Evolutionary conservation across 2,113 vertebrate species (phyloP).

Genomic region (Dendropsophus ebraccatus): DNA sequence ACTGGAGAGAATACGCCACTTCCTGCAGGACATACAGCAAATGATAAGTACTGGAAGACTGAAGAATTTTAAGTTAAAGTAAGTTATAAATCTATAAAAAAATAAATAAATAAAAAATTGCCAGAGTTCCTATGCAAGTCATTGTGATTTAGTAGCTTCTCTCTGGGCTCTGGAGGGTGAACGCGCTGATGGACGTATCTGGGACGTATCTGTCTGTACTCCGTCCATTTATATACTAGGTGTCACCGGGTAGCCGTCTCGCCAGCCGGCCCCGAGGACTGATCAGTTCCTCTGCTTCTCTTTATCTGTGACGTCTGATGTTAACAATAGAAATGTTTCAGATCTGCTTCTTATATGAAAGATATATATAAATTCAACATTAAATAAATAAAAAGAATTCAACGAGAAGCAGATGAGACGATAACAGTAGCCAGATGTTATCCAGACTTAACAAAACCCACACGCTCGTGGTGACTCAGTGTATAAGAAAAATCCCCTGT

Average conservation of each 20-base stretch:
- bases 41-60: too few species aligned
- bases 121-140: neutral
- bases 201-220: neutral
- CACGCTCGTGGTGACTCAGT: neutral
- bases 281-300: neutral
- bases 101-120: too few species aligned
- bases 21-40: too few species aligned
- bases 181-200: neutral
- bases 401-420: neutral
- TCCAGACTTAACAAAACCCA: neutral
- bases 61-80: too few species aligned
- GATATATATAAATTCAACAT: neutral
- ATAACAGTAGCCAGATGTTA: constrained; percentile 39
- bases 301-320: constrained; percentile 13
- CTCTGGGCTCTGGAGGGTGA: neutral
- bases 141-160: neutral
- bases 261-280: neutral
- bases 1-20: too few species aligned
- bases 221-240: neutral
- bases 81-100: too few species aligned
- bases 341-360: neutral
- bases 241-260: neutral
- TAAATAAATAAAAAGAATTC: neutral
- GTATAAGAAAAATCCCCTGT: neutral
- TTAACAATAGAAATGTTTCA: neutral